phyloP scores from a whole-genome alignment of 1,140 invertebrate species.

The Diabrotica undecimpunctata region DNA sequence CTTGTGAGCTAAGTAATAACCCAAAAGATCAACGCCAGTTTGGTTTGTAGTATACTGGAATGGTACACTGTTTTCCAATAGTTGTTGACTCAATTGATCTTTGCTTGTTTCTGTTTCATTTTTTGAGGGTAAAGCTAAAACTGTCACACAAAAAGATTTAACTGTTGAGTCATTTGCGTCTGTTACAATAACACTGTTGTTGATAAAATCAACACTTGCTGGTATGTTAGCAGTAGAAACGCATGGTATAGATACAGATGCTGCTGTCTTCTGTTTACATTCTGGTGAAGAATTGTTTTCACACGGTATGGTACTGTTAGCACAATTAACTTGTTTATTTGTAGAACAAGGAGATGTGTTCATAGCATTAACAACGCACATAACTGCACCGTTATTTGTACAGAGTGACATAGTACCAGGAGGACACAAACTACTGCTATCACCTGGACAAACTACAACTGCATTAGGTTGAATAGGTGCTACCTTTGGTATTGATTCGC shows the following conservation, averaged over 20 bases:
- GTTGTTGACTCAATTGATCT: too few relatives aligned
- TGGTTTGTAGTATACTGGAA: slow-evolving; percentile 17
- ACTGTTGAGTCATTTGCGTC: background rate
- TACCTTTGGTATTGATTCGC: slow-evolving; percentile 26
- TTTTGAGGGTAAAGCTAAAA: slow-evolving; percentile 6
- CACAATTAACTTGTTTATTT: slow-evolving; percentile 26
- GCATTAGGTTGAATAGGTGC: slow-evolving; percentile 27
- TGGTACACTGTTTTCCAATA: slow-evolving; percentile 6
- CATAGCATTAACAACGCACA: slow-evolving; percentile 31
- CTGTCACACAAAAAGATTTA: background rate
- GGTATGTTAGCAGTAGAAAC: slow-evolving; percentile 29
- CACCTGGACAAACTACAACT: slow-evolving; percentile 28
- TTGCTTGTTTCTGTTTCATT: background rate
- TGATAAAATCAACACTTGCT: slow-evolving; percentile 30
- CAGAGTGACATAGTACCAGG: slow-evolving; percentile 30
- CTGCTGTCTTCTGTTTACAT: slow-evolving; percentile 15
- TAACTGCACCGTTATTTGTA: slow-evolving; percentile 32
- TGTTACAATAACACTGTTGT: slow-evolving; percentile 28
- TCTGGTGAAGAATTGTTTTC: slow-evolving; percentile 24
- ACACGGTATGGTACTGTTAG: slow-evolving; percentile 27
- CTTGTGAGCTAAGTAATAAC: slow-evolving; percentile 20
- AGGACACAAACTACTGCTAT: slow-evolving; percentile 32
- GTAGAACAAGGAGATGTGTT: slow-evolving; percentile 30
- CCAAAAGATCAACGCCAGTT: slow-evolving; percentile 20
- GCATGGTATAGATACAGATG: slow-evolving; percentile 25